These are phyloP conservation scores for Dicaeum eximium DNA, from an alignment of 2,113 vertebrate genomes.

Conservation along the genomic window DNA sequence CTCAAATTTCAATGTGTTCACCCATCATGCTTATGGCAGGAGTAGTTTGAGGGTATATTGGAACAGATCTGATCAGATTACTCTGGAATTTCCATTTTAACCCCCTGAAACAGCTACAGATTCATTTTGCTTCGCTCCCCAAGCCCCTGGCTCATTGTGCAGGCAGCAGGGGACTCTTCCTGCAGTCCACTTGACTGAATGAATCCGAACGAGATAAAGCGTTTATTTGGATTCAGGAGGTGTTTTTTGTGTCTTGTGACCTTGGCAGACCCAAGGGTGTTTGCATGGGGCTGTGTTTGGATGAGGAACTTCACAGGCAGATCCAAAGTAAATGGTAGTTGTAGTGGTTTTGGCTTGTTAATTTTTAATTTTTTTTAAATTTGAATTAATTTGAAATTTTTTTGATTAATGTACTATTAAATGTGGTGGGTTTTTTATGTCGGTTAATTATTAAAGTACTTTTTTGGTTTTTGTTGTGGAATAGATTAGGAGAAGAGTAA, in stretches of 20 bases:
- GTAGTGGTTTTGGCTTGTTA: too few relatives aligned
- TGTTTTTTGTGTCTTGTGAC: not conserved
- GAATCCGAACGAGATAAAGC: not conserved
- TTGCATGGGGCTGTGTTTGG: not conserved
- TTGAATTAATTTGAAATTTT: too few relatives aligned
- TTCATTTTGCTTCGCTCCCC: not conserved
- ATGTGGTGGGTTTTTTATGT: too few relatives aligned
- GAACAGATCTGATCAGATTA: constrained; percentile 18
- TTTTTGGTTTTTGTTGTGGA: too few relatives aligned
- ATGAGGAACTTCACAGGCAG: not conserved
- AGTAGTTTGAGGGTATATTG: not conserved
- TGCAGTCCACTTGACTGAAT: not conserved
- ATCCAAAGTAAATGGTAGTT: not conserved
- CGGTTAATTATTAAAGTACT: too few relatives aligned
- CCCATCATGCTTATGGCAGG: not conserved
- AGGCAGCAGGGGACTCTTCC: not conserved
- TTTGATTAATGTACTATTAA: too few relatives aligned
- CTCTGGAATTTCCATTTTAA: not conserved
- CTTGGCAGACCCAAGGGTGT: not conserved
- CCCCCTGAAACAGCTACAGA: not conserved
- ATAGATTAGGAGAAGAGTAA: too few relatives aligned
- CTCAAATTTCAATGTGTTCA: not conserved
- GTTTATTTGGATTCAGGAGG: not conserved
- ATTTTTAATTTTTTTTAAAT: too few relatives aligned
- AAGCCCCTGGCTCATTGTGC: not conserved